These are phyloP conservation scores for Ypsolopha scabrella DNA, from an alignment of 2,888 invertebrate genomes.

Conservation along the genomic window DNA sequence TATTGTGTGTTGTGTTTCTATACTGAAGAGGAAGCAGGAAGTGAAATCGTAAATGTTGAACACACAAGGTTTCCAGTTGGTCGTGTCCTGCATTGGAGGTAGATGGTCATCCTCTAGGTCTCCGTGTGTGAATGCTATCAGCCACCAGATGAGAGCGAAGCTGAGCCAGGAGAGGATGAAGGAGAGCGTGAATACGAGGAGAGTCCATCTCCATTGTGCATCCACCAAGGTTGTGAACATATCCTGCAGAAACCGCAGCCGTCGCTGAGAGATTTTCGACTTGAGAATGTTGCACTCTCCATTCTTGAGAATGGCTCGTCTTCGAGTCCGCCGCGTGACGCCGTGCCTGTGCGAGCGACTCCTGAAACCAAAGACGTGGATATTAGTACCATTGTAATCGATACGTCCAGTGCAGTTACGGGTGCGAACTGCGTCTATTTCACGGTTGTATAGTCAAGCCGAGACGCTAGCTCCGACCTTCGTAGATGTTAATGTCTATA, in stretches of 20 bases:
- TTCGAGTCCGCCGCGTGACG: conserved; percentile 76
- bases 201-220: conserved; percentile 92
- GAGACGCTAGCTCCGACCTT: conserved; percentile 37
- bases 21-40: conserved; percentile 90
- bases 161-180: conserved; percentile 89
- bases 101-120: conserved; percentile 78
- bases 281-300: conserved; percentile 97
- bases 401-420: not conserved
- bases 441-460: conserved; percentile 36
- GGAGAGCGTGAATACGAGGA: conserved; percentile 86
- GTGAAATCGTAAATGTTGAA: conserved; percentile 84
- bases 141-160: conserved; percentile 90
- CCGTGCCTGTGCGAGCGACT: conserved; percentile 77
- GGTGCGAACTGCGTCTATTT: conserved; percentile 34
- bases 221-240: conserved; percentile 92
- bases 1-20: conserved; percentile 93
- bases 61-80: conserved; percentile 84
- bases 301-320: conserved; percentile 93
- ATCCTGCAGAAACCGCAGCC: conserved; percentile 82
- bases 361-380: conserved; percentile 56
- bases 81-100: conserved; percentile 51
- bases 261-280: conserved; percentile 84
- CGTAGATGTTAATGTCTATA: conserved; percentile 53
- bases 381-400: not conserved
- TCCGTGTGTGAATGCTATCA: conserved; percentile 88